Base-by-base conservation (phyloP, 1,140 invertebrate species). In the Archivesica marissinica region DNA sequence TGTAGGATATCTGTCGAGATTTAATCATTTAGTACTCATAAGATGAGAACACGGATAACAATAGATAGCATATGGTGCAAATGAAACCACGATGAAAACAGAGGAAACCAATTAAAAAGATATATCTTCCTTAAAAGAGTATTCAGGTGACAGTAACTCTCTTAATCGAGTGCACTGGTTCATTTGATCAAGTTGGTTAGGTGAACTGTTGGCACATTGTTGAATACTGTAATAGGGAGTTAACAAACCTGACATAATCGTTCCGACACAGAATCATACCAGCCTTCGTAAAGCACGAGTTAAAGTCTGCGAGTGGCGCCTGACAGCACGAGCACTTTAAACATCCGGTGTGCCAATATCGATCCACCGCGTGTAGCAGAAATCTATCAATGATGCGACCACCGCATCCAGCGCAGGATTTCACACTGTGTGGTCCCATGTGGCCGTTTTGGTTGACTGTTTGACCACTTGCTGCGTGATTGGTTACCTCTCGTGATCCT, bases 231-330 rank as follows among this genome's bases (percentile, higher is more conserved):
- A n/a, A n/a, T n/a, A n/a, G n/a, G n/a, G n/a, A n/a, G n/a, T n/a
- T n/a, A n/a, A n/a, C n/a, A 96, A 95, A 99, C 98, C 97, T 97
- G 93, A 97, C 96, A 94, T 99, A 99, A 94, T 99, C 98, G 93
- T 95, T 96, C 95, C 97, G 97, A 96, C 98, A 99, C 88, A 99
- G 95, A 92, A 98, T 98, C 97, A 98, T 97, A 89, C 97, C 97
- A 74, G 96, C 96, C 95, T 97, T 97, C 90, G 97, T 97, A 94
- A 97, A 99, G 95, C 97, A 99, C 86, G 97, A 97, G 54, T 97
- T 97, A 91, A 98, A 96, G 91, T 98, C 97, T 81, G 97, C 97
- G 82, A 99, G 95, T 91, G 96, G 96, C 78, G 96, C 96, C 75
- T 96, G 96, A 94, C 98, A 99, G 93, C 96, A 97, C 88, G 97